Percentiles rank a stretch among this genome's conserved stretches.
Evolutionary conservation across 2,797 vertebrate genomes (phyloP).

Genomic region (Chelon auratus): DNA sequence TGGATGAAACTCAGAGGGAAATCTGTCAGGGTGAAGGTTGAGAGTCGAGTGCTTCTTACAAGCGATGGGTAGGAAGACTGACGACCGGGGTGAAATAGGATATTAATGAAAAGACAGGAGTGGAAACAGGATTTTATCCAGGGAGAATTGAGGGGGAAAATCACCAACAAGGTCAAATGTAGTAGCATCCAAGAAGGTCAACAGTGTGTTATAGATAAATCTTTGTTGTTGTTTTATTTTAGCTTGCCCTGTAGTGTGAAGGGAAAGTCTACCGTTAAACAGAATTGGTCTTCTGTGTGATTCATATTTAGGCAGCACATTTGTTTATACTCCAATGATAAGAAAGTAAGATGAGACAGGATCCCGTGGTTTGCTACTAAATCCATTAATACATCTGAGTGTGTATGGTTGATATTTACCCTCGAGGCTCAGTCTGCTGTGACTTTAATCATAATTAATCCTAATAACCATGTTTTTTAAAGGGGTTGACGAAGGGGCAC

Average conservation of each 20-base stretch:
- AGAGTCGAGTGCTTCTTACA: constrained; percentile 44
- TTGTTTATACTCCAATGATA: constrained; percentile 42
- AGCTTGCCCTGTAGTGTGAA: not conserved
- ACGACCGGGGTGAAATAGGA: constrained; percentile 34
- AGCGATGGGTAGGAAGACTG: constrained; percentile 39
- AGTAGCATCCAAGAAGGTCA: constrained; percentile 21
- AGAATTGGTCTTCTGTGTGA: constrained; percentile 29
- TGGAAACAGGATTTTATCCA: constrained; percentile 34
- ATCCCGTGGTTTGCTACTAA: constrained; percentile 60
- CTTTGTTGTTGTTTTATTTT: constrained; percentile 11
- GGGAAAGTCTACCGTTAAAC: constrained; percentile 24
- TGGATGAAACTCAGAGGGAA: constrained; percentile 53
- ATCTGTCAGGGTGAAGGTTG: constrained; percentile 69
- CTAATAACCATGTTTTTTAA: constrained; percentile 75
- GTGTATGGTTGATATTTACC: constrained; percentile 44
- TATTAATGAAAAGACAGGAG: constrained; percentile 39
- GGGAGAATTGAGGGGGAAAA: constrained; percentile 30
- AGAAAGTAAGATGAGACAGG: constrained; percentile 58
- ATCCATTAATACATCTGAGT: constrained; percentile 59
- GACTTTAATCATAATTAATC: constrained; percentile 79
- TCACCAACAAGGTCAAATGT: constrained; percentile 46
- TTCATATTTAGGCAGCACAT: constrained; percentile 56
- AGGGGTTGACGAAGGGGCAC: constrained; percentile 46
- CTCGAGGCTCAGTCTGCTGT: constrained; percentile 57
- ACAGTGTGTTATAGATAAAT: constrained; percentile 19